Conservation (phyloP, 2,113 vertebrate species). For the Heptranchias perlo region DNA sequence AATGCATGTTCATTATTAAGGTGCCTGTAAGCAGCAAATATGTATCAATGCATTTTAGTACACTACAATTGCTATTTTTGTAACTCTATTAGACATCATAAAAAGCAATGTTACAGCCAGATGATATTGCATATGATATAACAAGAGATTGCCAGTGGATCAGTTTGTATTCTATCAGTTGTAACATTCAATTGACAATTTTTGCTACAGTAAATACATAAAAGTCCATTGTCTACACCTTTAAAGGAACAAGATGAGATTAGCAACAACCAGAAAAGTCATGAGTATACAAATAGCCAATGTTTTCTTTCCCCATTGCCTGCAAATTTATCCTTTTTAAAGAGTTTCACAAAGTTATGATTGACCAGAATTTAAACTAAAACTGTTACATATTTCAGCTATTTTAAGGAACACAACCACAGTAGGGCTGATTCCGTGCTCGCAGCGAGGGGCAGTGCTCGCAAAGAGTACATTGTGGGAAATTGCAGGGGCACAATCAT, state of each 20-base stretch:
- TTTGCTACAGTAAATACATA: neutral
- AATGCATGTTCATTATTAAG: slow-evolving; percentile 96
- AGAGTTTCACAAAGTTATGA: neutral
- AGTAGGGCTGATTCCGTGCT: neutral
- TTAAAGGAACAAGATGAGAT: neutral
- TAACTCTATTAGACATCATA: neutral
- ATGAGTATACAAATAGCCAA: neutral
- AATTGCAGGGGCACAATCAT: neutral
- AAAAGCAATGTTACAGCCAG: neutral
- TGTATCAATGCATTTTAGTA: neutral
- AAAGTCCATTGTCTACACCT: neutral
- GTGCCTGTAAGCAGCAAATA: slow-evolving; percentile 65
- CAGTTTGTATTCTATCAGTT: neutral
- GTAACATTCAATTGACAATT: neutral
- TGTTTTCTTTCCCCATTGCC: neutral
- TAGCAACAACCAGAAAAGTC: neutral
- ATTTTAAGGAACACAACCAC: neutral
- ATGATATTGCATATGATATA: neutral
- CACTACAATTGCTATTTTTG: neutral
- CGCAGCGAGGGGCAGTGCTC: neutral
- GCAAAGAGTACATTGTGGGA: neutral
- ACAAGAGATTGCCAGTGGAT: neutral
- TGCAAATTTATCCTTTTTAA: neutral
- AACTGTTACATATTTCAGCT: neutral
- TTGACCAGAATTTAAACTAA: neutral